Percentiles rank a stretch among this genome's conserved stretches.
Conservation (phyloP, 2,888 invertebrate genomes). For the Netelia virgata region DNA sequence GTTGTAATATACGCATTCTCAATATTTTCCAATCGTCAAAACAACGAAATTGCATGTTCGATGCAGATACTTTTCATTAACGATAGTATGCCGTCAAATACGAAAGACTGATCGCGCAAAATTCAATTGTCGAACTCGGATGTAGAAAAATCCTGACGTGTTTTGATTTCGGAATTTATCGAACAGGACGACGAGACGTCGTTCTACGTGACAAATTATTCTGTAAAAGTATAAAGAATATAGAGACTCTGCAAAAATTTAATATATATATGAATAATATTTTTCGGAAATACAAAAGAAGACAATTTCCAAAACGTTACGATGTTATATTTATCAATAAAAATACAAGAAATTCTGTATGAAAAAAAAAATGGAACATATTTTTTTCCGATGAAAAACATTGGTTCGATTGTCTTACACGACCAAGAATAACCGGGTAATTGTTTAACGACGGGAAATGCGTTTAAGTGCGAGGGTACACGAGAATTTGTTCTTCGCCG, state of each 20-base stretch:
- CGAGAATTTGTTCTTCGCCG: constrained; percentile 11
- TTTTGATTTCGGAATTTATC: constrained; percentile 21
- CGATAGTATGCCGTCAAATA: constrained; percentile 21
- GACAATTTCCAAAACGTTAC: too few relatives aligned
- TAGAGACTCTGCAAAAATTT: too few relatives aligned
- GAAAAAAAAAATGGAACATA: not conserved
- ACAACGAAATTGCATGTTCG: constrained; percentile 13
- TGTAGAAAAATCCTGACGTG: constrained; percentile 18
- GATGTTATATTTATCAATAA: too few relatives aligned
- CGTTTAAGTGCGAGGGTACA: constrained; percentile 17
- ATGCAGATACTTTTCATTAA: constrained; percentile 34
- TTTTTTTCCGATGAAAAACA: not conserved
- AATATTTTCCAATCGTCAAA: constrained; percentile 13
- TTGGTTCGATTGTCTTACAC: not conserved
- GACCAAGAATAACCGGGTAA: not conserved
- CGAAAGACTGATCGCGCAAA: constrained; percentile 20
- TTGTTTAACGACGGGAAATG: constrained; percentile 29
- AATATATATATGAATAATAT: too few relatives aligned
- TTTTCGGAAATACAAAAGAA: too few relatives aligned
- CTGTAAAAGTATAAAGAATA: not conserved
- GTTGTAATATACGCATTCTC: too few relatives aligned
- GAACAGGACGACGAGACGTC: constrained; percentile 1
- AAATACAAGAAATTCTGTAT: too few relatives aligned
- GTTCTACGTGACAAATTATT: constrained; percentile 9
- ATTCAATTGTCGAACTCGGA: constrained; percentile 30